phyloP scores from a whole-genome alignment of 2,888 invertebrate genomes.

The Synergus japonicus region DNA sequence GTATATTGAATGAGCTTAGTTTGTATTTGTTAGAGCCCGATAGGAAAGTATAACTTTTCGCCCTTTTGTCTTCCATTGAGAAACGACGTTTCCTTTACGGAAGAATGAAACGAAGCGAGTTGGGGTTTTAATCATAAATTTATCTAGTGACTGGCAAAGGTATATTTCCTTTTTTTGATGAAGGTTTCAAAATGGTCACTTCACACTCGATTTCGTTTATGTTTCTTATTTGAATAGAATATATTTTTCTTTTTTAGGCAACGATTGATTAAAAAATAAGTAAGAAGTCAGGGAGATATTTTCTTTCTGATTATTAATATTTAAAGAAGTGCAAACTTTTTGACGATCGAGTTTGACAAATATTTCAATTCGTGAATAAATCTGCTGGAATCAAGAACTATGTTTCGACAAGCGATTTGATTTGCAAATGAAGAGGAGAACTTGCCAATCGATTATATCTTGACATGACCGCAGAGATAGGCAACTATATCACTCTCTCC shows the following conservation, averaged over 20 bases:
- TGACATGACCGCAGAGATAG: conserved; percentile 18
- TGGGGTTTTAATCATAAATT: background rate
- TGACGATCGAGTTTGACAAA: background rate
- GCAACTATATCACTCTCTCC: background rate
- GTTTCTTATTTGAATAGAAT: no score
- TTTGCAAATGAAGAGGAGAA: conserved; percentile 23
- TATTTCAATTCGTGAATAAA: conserved; percentile 6
- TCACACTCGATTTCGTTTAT: background rate
- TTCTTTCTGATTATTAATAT: background rate
- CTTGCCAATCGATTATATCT: conserved; percentile 25
- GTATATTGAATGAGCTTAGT: conserved; percentile 39
- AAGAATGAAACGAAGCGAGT: background rate
- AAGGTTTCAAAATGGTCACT: background rate
- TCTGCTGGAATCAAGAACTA: background rate
- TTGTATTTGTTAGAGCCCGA: conserved; percentile 5
- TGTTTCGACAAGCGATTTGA: conserved; percentile 20
- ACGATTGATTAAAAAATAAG: background rate
- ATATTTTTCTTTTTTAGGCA: no score
- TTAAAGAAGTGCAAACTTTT: background rate
- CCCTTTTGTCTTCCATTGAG: conserved; percentile 22
- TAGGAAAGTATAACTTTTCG: conserved; percentile 33
- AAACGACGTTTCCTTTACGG: background rate
- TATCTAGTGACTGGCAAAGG: background rate
- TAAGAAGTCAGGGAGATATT: background rate
- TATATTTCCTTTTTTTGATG: background rate